phyloP scores from a whole-genome alignment of 2,113 vertebrate genomes.

The Caranx ignobilis region DNA sequence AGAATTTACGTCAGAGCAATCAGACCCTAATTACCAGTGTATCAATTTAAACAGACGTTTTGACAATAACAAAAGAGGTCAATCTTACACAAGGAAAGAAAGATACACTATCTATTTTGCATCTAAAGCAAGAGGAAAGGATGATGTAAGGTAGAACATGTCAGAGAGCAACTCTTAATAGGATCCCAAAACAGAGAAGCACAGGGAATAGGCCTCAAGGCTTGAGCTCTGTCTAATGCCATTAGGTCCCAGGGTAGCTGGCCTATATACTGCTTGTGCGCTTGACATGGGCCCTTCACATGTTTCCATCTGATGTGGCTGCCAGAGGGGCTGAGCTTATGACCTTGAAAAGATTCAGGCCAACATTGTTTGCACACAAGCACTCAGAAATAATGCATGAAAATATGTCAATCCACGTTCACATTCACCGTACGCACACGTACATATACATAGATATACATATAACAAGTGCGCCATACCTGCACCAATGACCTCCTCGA shows the following conservation, averaged over 20 bases:
- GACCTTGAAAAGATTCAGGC: slow-evolving; percentile 39
- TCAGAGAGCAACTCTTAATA: slow-evolving; percentile 39
- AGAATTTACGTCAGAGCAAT: slow-evolving; percentile 31
- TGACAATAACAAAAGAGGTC: not conserved
- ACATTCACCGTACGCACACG: not conserved
- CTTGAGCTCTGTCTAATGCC: slow-evolving; percentile 70
- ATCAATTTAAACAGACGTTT: slow-evolving; percentile 24
- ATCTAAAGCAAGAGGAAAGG: slow-evolving; percentile 37
- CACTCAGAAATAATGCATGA: not conserved
- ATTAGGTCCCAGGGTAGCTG: slow-evolving; percentile 63
- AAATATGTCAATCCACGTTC: not conserved
- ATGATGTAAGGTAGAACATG: slow-evolving; percentile 18
- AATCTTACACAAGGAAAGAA: slow-evolving; percentile 8
- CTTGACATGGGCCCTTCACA: slow-evolving; percentile 61
- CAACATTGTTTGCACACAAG: slow-evolving; percentile 32
- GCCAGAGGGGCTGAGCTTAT: slow-evolving; percentile 23
- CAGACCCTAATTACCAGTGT: not conserved
- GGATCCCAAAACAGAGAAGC: slow-evolving; percentile 47
- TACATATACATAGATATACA: not conserved
- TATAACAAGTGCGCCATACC: slow-evolving; percentile 79
- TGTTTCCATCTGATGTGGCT: slow-evolving; percentile 41
- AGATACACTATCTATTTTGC: slow-evolving; percentile 4
- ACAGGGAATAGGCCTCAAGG: slow-evolving; percentile 42
- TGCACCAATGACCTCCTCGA: slow-evolving; percentile 99
- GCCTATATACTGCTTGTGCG: slow-evolving; percentile 66